Base-by-base conservation (phyloP, 1,140 invertebrate genomes). In the Epicauta chinensis region DNA sequence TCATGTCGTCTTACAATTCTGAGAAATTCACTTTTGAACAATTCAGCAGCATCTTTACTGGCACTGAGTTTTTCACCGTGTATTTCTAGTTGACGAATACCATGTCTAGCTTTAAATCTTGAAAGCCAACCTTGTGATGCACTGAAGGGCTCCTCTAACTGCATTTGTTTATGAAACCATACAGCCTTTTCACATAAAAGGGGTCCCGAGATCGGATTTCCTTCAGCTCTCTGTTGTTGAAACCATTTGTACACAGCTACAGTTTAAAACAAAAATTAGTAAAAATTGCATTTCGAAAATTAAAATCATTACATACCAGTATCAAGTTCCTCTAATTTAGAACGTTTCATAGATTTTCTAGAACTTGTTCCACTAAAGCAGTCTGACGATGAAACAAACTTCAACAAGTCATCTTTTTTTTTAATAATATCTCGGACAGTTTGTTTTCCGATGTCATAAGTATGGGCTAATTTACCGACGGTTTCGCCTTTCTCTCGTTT, bases 101-200 rank as follows among this genome's bases (percentile, higher is more conserved):
- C 49, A 42, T 42, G 16, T 42, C 40, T 17, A 23, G 16, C n/a
- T 29, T 42, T 42, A 16, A 42, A 42, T 42, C 29, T 42, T 16
- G 31, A 10, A 11, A 34, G n/a, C 31, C 9, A 34, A 11, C 9
- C 31, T 11, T 10, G 2, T 10, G 9, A 11, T 12, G 31, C 31
- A 11, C n/a, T 34, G 9, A 34, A 34, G n/a, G 31, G n/a, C 9
- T 10, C n/a, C 9, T 34, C 31, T 11, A 10, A 2, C 2, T 12
- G 9, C 9, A 34, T 2, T 12, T 34, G 3, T 34, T 34, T 10
- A n/a, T n/a, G 3, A 34, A 34, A 34, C 9, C n/a, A n/a, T 12
- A 34, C 9, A 2, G 9, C 31, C 2, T 34, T 34, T 34, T 34
- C 31, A 34, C 31, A 34, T 34, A 34, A 34, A 10, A 34, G 9